Evolutionary conservation across 2,797 vertebrate species (phyloP).

Genomic region (Otus scops): DNA sequence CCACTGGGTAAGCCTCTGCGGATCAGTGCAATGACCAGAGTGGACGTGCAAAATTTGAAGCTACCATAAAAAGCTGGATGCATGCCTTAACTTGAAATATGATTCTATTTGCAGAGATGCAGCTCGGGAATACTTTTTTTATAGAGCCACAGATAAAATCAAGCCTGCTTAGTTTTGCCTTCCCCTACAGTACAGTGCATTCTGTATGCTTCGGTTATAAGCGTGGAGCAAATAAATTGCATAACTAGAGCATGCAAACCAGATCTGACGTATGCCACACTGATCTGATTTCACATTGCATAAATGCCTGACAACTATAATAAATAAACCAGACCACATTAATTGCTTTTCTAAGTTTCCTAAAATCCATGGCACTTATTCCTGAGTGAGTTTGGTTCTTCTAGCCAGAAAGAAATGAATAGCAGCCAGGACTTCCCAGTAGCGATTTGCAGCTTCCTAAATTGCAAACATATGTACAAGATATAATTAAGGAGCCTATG

Average conservation of each 20-base stretch:
- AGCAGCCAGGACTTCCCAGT: background rate
- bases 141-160: background rate
- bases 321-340: slow-evolving; percentile 9
- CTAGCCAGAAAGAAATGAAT: background rate
- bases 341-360: background rate
- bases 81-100: background rate
- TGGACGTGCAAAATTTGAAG: background rate
- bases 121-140: background rate
- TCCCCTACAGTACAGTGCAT: background rate
- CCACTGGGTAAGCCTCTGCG: background rate
- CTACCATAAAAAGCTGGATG: background rate
- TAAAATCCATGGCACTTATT: background rate
- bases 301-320: background rate
- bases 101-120: background rate
- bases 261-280: background rate
- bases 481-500: background rate
- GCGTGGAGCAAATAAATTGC: background rate
- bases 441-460: background rate
- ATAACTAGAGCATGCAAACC: background rate
- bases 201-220: background rate
- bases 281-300: background rate
- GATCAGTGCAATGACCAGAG: background rate
- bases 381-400: background rate
- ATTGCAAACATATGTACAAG: background rate
- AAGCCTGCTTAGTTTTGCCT: background rate